Evolutionary conservation across 1,140 invertebrate species (phyloP).

Genomic region (Cydia splendana): DNA sequence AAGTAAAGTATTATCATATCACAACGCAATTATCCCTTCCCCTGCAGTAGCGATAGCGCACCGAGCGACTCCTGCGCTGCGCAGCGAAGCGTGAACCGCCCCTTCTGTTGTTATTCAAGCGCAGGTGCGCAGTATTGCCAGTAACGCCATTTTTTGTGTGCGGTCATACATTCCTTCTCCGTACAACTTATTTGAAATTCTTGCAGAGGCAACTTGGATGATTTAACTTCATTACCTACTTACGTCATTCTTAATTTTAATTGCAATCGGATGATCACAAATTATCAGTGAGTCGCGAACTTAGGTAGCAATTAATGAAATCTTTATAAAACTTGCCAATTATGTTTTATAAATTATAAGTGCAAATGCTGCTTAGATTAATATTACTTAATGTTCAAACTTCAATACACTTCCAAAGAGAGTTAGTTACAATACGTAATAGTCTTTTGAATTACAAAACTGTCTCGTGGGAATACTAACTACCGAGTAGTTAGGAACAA

Average conservation of each 20-base stretch:
- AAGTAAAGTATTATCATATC: neutral
- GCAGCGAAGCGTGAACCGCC: neutral
- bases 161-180: neutral
- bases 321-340: too few relatives aligned
- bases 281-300: too few relatives aligned
- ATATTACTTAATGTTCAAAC: neutral
- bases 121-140: neutral
- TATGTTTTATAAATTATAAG: too few relatives aligned
- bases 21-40: neutral
- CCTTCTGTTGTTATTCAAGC: neutral
- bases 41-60: constrained; percentile 1
- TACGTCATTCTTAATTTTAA: too few relatives aligned
- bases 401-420: neutral
- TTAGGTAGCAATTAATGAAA: too few relatives aligned
- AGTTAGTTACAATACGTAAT: neutral
- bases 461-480: constrained; percentile 16
- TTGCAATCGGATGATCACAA: too few relatives aligned
- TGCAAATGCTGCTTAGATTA: neutral
- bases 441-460: neutral
- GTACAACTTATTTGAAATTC: neutral
- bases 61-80: neutral
- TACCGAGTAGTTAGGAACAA: neutral
- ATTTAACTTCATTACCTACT: too few relatives aligned
- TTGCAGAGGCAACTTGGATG: too few relatives aligned
- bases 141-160: neutral